Percentiles rank a stretch among this genome's conserved stretches.
phyloP scores from a whole-genome alignment of 2,797 vertebrate species.

The Xiphophorus birchmanni region DNA sequence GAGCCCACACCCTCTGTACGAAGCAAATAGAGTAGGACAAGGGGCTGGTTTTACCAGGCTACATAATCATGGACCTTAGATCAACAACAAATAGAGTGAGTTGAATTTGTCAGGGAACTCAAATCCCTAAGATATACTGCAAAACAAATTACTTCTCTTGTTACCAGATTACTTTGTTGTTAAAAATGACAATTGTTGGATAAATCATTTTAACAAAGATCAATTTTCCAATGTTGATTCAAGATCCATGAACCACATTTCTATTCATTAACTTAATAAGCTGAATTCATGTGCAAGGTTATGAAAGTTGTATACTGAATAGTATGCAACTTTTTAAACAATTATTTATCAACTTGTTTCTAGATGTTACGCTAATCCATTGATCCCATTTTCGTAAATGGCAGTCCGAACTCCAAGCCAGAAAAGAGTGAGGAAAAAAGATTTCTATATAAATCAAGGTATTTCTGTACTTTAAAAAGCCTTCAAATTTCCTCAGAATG shows the following conservation, averaged over 20 bases:
- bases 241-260: neutral
- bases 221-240: too few species aligned
- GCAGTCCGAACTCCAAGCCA: neutral
- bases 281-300: neutral
- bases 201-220: neutral
- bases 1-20: too few species aligned
- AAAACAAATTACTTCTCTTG: neutral
- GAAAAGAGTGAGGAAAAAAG: neutral
- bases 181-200: neutral
- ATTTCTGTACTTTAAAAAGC: neutral
- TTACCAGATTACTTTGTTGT: neutral
- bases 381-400: neutral
- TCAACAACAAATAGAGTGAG: neutral
- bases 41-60: too few species aligned
- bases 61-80: neutral
- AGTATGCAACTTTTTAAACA: neutral
- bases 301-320: neutral
- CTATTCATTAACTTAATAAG: neutral
- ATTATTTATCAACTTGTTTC: slow-evolving; percentile 2
- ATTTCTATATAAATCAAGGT: neutral
- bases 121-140: neutral
- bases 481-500: slow-evolving; percentile 1
- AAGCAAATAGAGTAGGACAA: too few species aligned
- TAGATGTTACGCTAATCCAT: slow-evolving; percentile 3
- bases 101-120: neutral